Conservation (phyloP, 2,113 vertebrate species). For the Pangasianodon hypophthalmus region DNA sequence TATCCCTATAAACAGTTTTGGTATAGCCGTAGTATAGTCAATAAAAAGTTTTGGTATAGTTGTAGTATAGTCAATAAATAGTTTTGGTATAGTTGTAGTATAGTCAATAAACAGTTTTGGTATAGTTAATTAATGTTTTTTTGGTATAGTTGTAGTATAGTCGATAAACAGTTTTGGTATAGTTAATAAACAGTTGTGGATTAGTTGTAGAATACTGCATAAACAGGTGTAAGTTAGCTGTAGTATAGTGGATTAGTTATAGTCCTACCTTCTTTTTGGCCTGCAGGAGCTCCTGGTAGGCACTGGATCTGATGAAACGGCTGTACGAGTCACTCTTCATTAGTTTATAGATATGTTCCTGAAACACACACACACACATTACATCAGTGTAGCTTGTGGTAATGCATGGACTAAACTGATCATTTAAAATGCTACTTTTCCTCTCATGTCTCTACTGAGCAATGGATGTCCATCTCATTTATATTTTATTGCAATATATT, state of each 20-base stretch:
- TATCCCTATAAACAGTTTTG: no score
- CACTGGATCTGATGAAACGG: conserved; percentile 98
- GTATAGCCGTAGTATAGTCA: not conserved
- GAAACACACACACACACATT: conserved; percentile 51
- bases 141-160: not conserved
- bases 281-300: conserved; percentile 98
- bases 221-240: not conserved
- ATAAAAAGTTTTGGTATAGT: not conserved
- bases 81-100: not conserved
- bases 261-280: conserved; percentile 95
- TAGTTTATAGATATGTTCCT: conserved; percentile 99
- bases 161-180: not conserved
- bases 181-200: not conserved
- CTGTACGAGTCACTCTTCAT: conserved; percentile 99
- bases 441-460: not conserved
- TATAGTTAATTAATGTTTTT: not conserved
- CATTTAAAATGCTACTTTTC: not conserved
- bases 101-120: not conserved
- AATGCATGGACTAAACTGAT: not conserved
- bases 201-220: not conserved
- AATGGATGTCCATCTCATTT: not conserved
- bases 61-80: not conserved
- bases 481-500: not conserved
- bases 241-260: not conserved
- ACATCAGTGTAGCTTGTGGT: not conserved